Evolutionary conservation across 2,888 invertebrate genomes (phyloP), one percentile per base, ranked within the genome.

Genomic region (Pycnomerus fuliginosus): DNA sequence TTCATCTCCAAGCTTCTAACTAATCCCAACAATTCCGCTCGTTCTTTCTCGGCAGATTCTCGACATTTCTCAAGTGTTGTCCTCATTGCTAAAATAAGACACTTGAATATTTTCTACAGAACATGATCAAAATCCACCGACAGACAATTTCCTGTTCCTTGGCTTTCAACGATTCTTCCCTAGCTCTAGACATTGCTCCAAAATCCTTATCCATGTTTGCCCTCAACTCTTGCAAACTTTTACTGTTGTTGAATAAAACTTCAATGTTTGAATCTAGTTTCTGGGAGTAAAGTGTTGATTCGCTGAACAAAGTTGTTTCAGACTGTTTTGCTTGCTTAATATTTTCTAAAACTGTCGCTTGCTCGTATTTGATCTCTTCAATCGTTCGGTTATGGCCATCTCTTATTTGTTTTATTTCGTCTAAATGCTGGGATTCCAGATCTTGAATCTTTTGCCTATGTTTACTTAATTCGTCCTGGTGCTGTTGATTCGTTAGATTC

Each of bases 71-170:
- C 79, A 37, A 82, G 61, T 22, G 77, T 74, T 41, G 71, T 70
- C 38, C 78, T 69, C 76, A 80, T 78, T 53, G 77, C 81, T 81
- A 68, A 23, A 46, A 50, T 12, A 12, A 7, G 8, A 7, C 10
- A 20, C 20, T 5, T 20, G 20, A 4, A 20, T 20, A 20, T 20
- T 20, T n/a, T n/a, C n/a, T n/a, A 20, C 8, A 5, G 20, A 4
- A 20, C 5, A 20, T 20, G 20, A 8, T 8, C 3, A 10, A 3
- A 11, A 12, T 11, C 8, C 13, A 56, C 62, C 59, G 63, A 80
- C 81, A 72, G 60, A 69, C 72, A 17, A 81, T 72, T 58, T 81
- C 80, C 3, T 72, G 68, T 67, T 82, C 80, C 59, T 79, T 76
- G 0, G 71, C 65, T 56, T 74, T 74, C 22, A 81, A 57, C 30